Evolutionary conservation across 2,113 vertebrate species (phyloP), one percentile per base, ranked within the genome.

Genomic region (Leptosomus discolor): DNA sequence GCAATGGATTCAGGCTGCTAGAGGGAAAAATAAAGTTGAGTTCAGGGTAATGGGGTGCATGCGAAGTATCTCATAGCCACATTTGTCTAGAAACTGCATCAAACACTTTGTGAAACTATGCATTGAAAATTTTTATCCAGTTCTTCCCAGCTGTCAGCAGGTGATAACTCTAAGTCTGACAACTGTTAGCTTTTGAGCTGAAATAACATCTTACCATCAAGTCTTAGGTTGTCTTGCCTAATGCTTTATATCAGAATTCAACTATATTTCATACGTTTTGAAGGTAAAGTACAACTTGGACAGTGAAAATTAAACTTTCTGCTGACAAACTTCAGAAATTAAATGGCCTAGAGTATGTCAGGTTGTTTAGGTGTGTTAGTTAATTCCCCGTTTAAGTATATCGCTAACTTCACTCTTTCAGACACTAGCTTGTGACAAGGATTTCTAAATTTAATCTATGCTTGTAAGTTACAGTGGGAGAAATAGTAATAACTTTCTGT

Each of bases 51-150:
- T 17, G 36, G 39, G 6, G 23, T 53, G 20, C 54, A 5, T 15
- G 6, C 1, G 0, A 24, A 65, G 54, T 4, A 39, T 37, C 69
- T 70, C 6, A 3, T 26, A 21, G 15, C 22, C 34, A 43, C 3
- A 0, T 17, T 32, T 89, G 71, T 65, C 46, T 83, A 5, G 68
- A 37, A 67, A 53, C n/a, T 43, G 11, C 61, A 36, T 51, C 20
- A 23, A 63, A 12, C 5, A 1, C 15, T 54, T 56, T 10, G 19
- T 57, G 69, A 41, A 83, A 15, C 34, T 24, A 2, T 10, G 7
- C 8, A 22, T 10, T 78, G 51, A 56, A 43, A 34, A 2, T 15
- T 73, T 92, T 86, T 86, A 54, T 34, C 12, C 18, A 6, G 17
- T 63, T 81, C 50, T 77, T 74, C 24, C 3, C 24, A 61, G 9